Evolutionary conservation across 1,140 invertebrate genomes (phyloP).

Genomic region (Penaeus vannamei): DNA sequence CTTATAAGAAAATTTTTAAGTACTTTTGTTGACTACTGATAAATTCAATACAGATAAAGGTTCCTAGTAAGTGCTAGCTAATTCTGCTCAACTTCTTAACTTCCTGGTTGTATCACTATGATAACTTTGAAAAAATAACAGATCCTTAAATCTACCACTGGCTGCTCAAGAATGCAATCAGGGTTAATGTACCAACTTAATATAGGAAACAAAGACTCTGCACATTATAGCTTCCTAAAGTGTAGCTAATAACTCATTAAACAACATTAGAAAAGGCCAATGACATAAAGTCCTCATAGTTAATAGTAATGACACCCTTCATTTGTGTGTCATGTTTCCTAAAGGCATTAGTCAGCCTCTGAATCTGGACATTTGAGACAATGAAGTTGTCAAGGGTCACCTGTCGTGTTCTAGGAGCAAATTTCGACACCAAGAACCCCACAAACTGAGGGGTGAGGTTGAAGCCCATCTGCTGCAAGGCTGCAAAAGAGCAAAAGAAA

Average conservation of each 20-base stretch:
- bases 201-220: too few species aligned
- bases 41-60: too few species aligned
- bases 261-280: slow-evolving; percentile 64
- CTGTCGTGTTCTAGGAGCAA: slow-evolving; percentile 74
- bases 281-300: slow-evolving; percentile 85
- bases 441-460: slow-evolving; percentile 85
- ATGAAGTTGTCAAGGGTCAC: slow-evolving; percentile 91
- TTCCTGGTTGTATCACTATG: too few species aligned
- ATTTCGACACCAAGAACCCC: slow-evolving; percentile 80
- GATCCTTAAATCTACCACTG: too few species aligned
- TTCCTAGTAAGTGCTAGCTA: too few species aligned
- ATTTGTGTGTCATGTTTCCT: slow-evolving; percentile 81
- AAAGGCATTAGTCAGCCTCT: slow-evolving; percentile 89
- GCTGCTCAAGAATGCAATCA: too few species aligned
- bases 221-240: neutral
- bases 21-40: too few species aligned
- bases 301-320: slow-evolving; percentile 83
- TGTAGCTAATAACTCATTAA: neutral
- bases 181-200: too few species aligned
- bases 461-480: slow-evolving; percentile 91
- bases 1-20: too few species aligned
- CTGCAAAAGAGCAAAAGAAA: slow-evolving; percentile 72
- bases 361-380: slow-evolving; percentile 88
- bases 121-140: too few species aligned
- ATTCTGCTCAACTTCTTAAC: too few species aligned